Evolutionary conservation across 92 coral and sea anemone species (phyloP).

Genomic region (Montipora capitata): DNA sequence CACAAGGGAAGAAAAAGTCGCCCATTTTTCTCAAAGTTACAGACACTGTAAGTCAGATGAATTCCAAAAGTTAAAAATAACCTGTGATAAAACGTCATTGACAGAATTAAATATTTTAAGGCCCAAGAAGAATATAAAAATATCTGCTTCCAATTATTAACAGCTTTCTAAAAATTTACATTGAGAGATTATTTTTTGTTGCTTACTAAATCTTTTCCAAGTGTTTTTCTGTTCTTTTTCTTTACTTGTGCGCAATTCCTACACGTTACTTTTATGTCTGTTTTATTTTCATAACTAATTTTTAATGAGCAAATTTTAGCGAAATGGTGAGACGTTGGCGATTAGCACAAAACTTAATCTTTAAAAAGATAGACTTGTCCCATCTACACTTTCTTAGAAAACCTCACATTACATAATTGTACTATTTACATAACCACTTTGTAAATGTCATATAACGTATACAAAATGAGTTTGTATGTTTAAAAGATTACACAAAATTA

Average conservation of each 20-base stretch:
- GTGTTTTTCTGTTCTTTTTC: neutral
- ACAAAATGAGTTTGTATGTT: neutral
- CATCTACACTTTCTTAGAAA: conserved; percentile 18
- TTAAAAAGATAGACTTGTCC: conserved; percentile 28
- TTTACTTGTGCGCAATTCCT: neutral
- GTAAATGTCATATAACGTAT: conserved; percentile 12
- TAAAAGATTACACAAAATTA: neutral
- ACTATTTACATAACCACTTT: conserved; percentile 22
- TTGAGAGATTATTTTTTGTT: neutral
- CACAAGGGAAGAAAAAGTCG: neutral
- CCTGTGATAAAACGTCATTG: conserved; percentile 25
- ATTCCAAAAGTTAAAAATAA: conserved; percentile 34
- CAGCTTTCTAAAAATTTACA: conserved; percentile 67
- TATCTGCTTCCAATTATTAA: conserved; percentile 77
- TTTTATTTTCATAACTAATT: neutral
- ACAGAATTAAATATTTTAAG: conserved; percentile 71
- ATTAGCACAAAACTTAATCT: conserved; percentile 22
- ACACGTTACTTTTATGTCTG: neutral
- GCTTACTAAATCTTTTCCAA: conserved; percentile 12
- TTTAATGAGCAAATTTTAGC: conserved; percentile 7
- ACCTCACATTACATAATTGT: conserved; percentile 6
- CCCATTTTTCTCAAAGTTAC: neutral
- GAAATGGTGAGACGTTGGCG: neutral
- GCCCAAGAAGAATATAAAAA: conserved; percentile 74
- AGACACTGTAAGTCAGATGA: conserved; percentile 4